Evolutionary conservation across 2,113 vertebrate species (phyloP).

Genomic region (Hippocampus zosterae): DNA sequence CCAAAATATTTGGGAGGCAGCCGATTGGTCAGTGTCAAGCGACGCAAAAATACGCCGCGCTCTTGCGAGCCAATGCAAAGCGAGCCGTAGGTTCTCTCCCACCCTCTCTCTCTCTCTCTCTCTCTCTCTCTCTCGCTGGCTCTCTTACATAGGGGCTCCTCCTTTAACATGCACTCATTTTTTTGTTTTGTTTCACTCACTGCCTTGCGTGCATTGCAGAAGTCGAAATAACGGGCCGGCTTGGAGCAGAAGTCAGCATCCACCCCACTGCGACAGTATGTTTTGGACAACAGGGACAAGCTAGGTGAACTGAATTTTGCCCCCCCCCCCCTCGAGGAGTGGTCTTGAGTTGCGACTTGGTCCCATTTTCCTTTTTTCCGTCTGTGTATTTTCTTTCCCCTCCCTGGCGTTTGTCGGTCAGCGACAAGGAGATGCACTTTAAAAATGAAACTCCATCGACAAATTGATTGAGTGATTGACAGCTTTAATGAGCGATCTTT

Average conservation of each 20-base stretch:
- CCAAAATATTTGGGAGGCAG: slow-evolving; percentile 51
- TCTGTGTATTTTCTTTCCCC: slow-evolving; percentile 7
- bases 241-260: slow-evolving; percentile 4
- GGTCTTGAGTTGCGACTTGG: slow-evolving; percentile 33
- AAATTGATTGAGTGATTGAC: slow-evolving; percentile 53
- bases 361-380: slow-evolving; percentile 17
- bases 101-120: slow-evolving; percentile 26
- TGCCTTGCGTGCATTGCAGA: slow-evolving; percentile 33
- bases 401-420: slow-evolving; percentile 12
- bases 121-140: slow-evolving; percentile 30
- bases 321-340: slow-evolving; percentile 8
- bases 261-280: slow-evolving; percentile 5
- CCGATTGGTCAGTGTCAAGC: slow-evolving; percentile 44
- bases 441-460: slow-evolving; percentile 50
- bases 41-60: slow-evolving; percentile 52
- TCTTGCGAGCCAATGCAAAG: slow-evolving; percentile 49
- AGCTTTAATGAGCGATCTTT: slow-evolving; percentile 53
- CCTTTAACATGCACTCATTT: slow-evolving; percentile 55
- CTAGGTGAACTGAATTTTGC: slow-evolving; percentile 10
- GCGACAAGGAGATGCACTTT: slow-evolving; percentile 43
- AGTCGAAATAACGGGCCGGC: slow-evolving; percentile 46
- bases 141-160: slow-evolving; percentile 30
- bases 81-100: slow-evolving; percentile 43
- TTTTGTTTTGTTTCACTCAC: slow-evolving; percentile 33
- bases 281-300: slow-evolving; percentile 4